Evolutionary conservation across 2,888 invertebrate genomes (phyloP), one percentile per base, ranked within the genome.

Genomic region (Eilema caniola): DNA sequence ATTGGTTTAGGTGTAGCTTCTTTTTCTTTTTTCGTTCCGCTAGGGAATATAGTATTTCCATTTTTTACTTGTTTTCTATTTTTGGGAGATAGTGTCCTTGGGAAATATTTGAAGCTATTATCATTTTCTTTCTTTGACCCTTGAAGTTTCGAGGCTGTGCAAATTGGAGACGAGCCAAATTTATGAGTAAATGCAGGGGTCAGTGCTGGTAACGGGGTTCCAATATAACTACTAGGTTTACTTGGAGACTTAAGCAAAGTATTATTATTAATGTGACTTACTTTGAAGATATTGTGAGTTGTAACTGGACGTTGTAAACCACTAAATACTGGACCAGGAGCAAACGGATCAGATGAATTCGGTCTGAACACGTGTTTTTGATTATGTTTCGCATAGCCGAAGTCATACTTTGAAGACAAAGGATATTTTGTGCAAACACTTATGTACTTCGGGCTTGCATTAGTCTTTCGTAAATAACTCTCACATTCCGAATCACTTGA

Each of bases 401-500:
- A 95, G 68, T 87, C 88, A 77, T 92, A 93, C 77, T 94, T 94
- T 2, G 93, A 87, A 31, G 91, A 86, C 61, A 93, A 76, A 12
- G 94, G 94, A 83, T 93, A 94, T 84, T 95, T 94, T 62, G 92
- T 92, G 77, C 92, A 91, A 59, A 95, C 94, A 80, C 95, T 95
- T 11, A 91, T 83, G 77, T 95, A 95, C 85, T 95, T 95, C 14
- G 95, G 95, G 84, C 93, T 94, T 74, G 92, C 86, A 76, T 84
- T 89, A 20, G 94, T 87, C 83, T 93, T 93, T 71, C 93, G 86
- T 75, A 95, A 85, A 83, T 92, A 94, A 62, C 88, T 92, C 73
- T 95, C 95, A 80, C 95, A 93, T 82, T 95, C 95, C 8, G 95
- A 95, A 78, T 95, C 95, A 83, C 95, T 95, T 10, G 95, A 94